Evolutionary conservation across 1,140 invertebrate genomes (phyloP).

Genomic region (Trichonephila inaurata): DNA sequence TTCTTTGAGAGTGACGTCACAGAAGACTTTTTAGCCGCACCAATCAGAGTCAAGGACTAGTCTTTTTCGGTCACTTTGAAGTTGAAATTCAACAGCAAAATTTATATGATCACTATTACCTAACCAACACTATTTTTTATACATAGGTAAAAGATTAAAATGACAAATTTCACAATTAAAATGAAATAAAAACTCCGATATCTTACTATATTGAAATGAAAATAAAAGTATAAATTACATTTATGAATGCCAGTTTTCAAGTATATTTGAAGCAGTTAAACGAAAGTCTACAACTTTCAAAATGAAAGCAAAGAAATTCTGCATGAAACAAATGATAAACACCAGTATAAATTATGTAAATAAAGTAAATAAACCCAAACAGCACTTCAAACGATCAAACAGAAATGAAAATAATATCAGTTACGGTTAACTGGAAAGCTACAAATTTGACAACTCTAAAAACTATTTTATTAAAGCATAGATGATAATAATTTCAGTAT

Average conservation of each 20-base stretch:
- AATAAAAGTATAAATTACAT: neutral
- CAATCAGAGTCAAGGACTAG: constrained; percentile 66
- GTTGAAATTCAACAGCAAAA: neutral
- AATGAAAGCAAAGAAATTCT: neutral
- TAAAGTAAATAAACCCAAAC: neutral
- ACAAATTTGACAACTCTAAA: constrained; percentile 6
- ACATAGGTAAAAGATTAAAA: neutral
- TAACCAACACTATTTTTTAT: neutral
- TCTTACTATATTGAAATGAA: neutral
- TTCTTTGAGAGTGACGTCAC: constrained; percentile 53
- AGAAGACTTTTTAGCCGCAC: constrained; percentile 56
- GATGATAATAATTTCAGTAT: neutral
- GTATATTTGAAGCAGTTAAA: neutral
- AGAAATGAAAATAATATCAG: constrained; percentile 25
- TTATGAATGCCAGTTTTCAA: neutral
- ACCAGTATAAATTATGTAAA: neutral
- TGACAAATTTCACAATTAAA: neutral
- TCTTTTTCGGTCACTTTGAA: constrained; percentile 68
- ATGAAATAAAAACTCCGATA: neutral
- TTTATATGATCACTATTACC: neutral
- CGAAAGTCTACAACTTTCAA: neutral
- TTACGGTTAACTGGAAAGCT: neutral
- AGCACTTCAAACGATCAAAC: neutral
- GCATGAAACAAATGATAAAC: neutral
- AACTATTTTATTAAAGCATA: neutral